Evolutionary conservation across 2,797 vertebrate genomes (phyloP).

Genomic region (Chloroceryle inda): DNA sequence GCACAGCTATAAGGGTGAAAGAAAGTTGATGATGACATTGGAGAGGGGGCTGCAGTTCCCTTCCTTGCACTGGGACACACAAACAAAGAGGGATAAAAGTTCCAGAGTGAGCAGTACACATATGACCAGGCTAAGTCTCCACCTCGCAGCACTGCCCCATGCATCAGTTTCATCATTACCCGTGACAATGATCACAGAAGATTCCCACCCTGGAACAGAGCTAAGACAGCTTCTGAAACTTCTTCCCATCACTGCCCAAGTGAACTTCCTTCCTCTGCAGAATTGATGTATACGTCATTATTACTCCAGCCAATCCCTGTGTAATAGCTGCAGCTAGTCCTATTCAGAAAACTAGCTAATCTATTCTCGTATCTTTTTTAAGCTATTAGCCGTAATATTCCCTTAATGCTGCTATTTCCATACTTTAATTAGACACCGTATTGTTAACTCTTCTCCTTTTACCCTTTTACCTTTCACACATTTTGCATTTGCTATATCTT

Average conservation of each 20-base stretch:
- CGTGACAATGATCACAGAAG: neutral
- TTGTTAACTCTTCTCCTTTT: neutral
- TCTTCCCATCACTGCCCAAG: neutral
- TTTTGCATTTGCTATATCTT: neutral
- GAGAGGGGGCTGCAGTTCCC: neutral
- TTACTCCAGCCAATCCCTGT: neutral
- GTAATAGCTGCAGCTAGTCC: neutral
- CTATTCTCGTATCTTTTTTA: neutral
- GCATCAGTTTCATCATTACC: neutral
- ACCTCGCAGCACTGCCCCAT: neutral
- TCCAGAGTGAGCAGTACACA: neutral
- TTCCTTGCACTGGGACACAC: neutral
- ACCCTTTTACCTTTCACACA: neutral
- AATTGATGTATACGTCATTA: neutral
- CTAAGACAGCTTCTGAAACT: neutral
- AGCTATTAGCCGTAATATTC: neutral
- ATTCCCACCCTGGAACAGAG: conserved; percentile 7
- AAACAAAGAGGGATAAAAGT: neutral
- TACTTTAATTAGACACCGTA: neutral
- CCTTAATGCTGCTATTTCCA: neutral
- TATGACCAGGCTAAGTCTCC: neutral
- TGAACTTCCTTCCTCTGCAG: neutral
- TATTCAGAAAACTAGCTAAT: conserved; percentile 16
- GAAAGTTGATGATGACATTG: neutral
- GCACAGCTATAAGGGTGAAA: neutral